Evolutionary conservation across 1,140 invertebrate genomes (phyloP), one percentile per base, ranked within the genome.

Genomic region (Metopolophium dirhodum): DNA sequence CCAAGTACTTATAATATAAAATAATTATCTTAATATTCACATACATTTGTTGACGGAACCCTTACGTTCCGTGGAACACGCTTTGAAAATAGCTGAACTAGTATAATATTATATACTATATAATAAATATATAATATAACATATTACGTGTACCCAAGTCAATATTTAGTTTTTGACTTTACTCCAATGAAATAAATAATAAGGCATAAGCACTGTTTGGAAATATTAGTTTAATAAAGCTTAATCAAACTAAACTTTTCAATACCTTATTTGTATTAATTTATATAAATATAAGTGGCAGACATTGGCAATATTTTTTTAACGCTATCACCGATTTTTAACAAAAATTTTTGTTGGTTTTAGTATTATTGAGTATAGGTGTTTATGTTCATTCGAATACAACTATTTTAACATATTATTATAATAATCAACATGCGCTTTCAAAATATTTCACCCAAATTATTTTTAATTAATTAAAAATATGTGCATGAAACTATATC

Each of bases 401-500:
- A 6, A 77, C 11, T 77, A 77, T 77, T 18, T n/a, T 77, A n/a
- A 35, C n/a, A 77, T 77, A 77, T 77, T 77, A 77, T 30, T 61
- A 61, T 11, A 26, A 30, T 77, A n/a, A 54, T 54, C 51, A 68
- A n/a, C n/a, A 77, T 30, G n/a, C 61, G 61, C 61, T n/a, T 68
- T 68, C 30, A n/a, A 68, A 68, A n/a, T 77, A n/a, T 77, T 77
- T 41, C 20, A 37, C 35, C 22, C 20, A 4, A 45, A 41, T 45
- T 45, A 85, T 85, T 26, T 85, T 41, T 85, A 85, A 85, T 85
- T 85, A 85, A 85, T 45, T 85, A 83, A 37, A 37, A 37, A 41
- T 41, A 85, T 41, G 37, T 85, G 23, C 8, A 85, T 26, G 23
- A 26, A 85, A 85, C 14, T n/a, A 77, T 77, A 77, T 77, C 18